Evolutionary conservation across 1,140 invertebrate genomes (phyloP).

Genomic region (Papilio polytes): DNA sequence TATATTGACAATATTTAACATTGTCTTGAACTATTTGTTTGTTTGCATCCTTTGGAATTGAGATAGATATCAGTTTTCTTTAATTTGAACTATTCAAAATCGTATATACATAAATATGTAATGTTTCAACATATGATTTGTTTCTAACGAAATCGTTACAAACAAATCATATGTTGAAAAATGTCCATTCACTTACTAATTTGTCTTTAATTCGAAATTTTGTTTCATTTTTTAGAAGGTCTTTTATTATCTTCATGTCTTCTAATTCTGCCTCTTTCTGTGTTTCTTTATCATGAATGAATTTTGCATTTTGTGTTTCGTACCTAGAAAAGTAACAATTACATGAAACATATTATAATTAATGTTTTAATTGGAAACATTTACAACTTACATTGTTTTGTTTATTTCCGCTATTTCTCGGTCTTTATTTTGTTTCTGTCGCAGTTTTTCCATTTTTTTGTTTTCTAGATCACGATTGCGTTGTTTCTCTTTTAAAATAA

Average conservation of each 20-base stretch:
- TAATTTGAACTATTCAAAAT: not conserved
- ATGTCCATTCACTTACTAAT: not conserved
- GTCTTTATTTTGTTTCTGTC: conserved; percentile 42
- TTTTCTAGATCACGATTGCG: conserved; percentile 44
- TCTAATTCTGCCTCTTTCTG: conserved; percentile 31
- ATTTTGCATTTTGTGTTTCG: conserved; percentile 5
- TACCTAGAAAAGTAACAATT: conserved; percentile 4
- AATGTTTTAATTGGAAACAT: not conserved
- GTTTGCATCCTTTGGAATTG: not conserved
- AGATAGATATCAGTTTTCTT: not conserved
- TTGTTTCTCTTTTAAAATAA: conserved; percentile 45
- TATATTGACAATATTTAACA: conserved; percentile 46
- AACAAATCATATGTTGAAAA: not conserved
- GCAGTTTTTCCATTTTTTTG: conserved; percentile 41
- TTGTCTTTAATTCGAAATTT: conserved; percentile 35
- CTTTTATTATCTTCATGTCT: conserved; percentile 37
- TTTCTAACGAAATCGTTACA: too few relatives aligned
- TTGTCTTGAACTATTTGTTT: conserved; percentile 43
- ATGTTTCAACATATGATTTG: too few relatives aligned
- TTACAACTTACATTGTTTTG: conserved; percentile 53
- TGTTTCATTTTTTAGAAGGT: conserved; percentile 42
- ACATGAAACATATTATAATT: not conserved
- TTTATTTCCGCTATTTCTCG: conserved; percentile 48
- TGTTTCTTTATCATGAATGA: not conserved
- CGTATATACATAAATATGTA: too few relatives aligned